Conservation (phyloP, 64 coral and sea anemone genomes). For the Orbicella faveolata region DNA sequence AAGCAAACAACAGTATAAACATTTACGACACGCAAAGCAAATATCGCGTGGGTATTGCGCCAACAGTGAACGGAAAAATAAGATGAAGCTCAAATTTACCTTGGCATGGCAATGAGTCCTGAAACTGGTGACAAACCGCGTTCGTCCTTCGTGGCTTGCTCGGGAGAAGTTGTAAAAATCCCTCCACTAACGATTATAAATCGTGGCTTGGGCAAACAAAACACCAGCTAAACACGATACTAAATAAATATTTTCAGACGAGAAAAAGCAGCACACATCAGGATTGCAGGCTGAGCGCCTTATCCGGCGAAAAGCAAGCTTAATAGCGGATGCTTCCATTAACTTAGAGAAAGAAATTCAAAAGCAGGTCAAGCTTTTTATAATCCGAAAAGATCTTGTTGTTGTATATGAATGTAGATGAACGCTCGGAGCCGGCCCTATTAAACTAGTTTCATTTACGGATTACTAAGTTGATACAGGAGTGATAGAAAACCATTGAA, state of each 20-base stretch:
- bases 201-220: slow-evolving; percentile 16
- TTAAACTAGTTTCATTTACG: slow-evolving; percentile 16
- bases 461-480: neutral
- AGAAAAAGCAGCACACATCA: neutral
- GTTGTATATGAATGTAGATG: neutral
- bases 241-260: slow-evolving; percentile 42
- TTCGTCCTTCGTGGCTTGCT: neutral
- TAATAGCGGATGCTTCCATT: slow-evolving; percentile 1
- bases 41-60: neutral
- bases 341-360: neutral
- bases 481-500: neutral
- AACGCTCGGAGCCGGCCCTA: neutral
- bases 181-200: neutral
- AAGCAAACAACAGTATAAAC: slow-evolving; percentile 20
- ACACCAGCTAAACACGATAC: slow-evolving; percentile 33
- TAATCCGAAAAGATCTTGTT: slow-evolving; percentile 13
- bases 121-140: neutral
- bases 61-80: neutral
- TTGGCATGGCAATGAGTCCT: neutral
- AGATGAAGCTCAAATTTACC: slow-evolving; percentile 16
- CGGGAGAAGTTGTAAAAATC: neutral
- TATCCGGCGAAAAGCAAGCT: neutral
- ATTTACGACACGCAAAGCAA: slow-evolving; percentile 17
- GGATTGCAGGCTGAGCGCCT: slow-evolving; percentile 14
- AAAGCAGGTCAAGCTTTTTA: neutral